These are phyloP conservation scores for Sminthurides aquaticus DNA, from an alignment of 2,888 invertebrate species.

Conservation along the genomic window DNA sequence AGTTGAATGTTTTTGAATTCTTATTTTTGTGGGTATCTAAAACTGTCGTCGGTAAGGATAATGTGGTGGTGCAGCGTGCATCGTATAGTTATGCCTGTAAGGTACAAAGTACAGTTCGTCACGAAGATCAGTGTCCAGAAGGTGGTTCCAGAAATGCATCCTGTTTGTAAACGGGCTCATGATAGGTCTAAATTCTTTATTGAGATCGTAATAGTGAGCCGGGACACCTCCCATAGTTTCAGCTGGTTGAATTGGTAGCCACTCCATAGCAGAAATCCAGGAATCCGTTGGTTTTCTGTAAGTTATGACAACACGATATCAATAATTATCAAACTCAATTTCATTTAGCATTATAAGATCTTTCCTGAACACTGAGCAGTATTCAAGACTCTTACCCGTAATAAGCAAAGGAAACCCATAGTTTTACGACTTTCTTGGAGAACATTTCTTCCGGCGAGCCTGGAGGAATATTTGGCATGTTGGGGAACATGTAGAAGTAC, in stretches of 20 bases:
- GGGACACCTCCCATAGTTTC: constrained; percentile 16
- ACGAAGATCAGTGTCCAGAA: constrained; percentile 12
- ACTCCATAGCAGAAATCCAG: constrained; percentile 15
- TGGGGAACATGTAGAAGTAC: constrained; percentile 9
- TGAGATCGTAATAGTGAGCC: constrained; percentile 15
- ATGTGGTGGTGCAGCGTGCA: background rate
- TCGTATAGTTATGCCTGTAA: constrained; percentile 15
- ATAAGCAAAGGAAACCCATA: constrained; percentile 12
- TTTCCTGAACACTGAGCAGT: background rate
- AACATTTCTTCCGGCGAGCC: constrained; percentile 13
- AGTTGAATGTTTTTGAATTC: no score
- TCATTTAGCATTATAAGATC: background rate
- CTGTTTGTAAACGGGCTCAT: constrained; percentile 11
- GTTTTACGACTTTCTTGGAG: constrained; percentile 18
- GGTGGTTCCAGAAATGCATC: constrained; percentile 22
- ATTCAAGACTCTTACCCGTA: constrained; percentile 6
- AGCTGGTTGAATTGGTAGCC: constrained; percentile 18
- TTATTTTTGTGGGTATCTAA: no score
- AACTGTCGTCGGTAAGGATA: constrained; percentile 4
- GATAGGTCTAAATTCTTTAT: constrained; percentile 11
- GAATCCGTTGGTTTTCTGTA: constrained; percentile 16
- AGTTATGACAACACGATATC: background rate
- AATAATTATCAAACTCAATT: background rate
- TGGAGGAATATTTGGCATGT: background rate
- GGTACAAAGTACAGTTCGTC: constrained; percentile 17